Evolutionary conservation across 64 coral and sea anemone species (phyloP).

Genomic region (Porites australiensis): DNA sequence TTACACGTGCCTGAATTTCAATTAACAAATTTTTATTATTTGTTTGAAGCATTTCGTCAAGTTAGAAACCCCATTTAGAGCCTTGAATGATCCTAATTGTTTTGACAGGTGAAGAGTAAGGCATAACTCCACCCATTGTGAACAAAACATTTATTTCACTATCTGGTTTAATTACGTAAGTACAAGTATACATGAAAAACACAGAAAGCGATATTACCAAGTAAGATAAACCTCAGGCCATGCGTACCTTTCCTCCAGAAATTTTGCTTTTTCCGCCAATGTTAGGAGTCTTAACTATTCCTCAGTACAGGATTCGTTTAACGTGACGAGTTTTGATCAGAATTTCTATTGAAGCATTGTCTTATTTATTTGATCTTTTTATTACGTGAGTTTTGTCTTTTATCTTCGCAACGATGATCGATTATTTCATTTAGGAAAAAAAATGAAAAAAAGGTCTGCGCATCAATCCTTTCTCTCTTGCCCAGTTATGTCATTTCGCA

Average conservation of each 20-base stretch:
- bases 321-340: background rate
- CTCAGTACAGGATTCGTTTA: background rate
- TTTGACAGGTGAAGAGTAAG: background rate
- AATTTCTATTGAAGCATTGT: constrained; percentile 5
- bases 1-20: background rate
- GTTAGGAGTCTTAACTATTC: background rate
- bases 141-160: background rate
- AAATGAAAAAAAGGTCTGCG: background rate
- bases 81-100: constrained; percentile 34
- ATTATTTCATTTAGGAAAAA: background rate
- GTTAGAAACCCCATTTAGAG: constrained; percentile 55
- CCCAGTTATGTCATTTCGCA: background rate
- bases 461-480: background rate
- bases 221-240: constrained; percentile 31
- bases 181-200: constrained; percentile 50
- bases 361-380: constrained; percentile 23
- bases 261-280: background rate
- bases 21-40: constrained; percentile 51
- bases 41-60: constrained; percentile 23
- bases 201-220: constrained; percentile 33
- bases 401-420: background rate
- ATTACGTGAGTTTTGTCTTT: constrained; percentile 33
- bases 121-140: background rate
- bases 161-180: constrained; percentile 56
- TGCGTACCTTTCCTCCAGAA: background rate